phyloP scores from a whole-genome alignment of 2,888 invertebrate species.

The Agonum fuliginosum region DNA sequence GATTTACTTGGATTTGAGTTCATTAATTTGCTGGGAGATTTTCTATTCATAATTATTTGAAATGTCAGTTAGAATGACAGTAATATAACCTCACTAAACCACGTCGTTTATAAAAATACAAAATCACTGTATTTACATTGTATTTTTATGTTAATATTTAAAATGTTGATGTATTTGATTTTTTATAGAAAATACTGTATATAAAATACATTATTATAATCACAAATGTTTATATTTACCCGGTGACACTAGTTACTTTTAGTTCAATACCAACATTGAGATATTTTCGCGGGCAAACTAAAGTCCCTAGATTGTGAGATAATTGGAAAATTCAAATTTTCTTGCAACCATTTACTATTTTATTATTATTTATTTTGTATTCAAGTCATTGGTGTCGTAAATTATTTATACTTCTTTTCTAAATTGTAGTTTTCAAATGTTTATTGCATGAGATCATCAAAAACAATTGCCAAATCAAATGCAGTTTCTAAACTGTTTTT shows the following conservation, averaged over 20 bases:
- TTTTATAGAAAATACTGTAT: constrained; percentile 12
- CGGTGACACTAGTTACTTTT: constrained; percentile 33
- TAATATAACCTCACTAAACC: constrained; percentile 44
- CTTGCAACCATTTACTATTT: too few species aligned
- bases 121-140: constrained; percentile 2
- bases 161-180: background rate
- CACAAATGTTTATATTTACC: constrained; percentile 38
- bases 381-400: too few species aligned
- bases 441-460: background rate
- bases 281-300: background rate
- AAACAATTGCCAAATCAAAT: background rate
- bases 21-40: constrained; percentile 37
- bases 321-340: too few species aligned
- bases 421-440: background rate
- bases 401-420: background rate
- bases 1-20: constrained; percentile 37
- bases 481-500: background rate
- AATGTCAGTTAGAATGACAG: constrained; percentile 24
- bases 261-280: constrained; percentile 5
- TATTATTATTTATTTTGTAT: too few species aligned
- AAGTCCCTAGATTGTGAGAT: background rate
- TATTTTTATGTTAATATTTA: constrained; percentile 13
- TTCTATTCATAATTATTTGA: constrained; percentile 49
- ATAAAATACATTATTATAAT: constrained; percentile 31
- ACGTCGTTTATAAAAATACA: constrained; percentile 34